Base-by-base conservation (phyloP, 2,113 vertebrate species). In the Peromyscus californicus region DNA sequence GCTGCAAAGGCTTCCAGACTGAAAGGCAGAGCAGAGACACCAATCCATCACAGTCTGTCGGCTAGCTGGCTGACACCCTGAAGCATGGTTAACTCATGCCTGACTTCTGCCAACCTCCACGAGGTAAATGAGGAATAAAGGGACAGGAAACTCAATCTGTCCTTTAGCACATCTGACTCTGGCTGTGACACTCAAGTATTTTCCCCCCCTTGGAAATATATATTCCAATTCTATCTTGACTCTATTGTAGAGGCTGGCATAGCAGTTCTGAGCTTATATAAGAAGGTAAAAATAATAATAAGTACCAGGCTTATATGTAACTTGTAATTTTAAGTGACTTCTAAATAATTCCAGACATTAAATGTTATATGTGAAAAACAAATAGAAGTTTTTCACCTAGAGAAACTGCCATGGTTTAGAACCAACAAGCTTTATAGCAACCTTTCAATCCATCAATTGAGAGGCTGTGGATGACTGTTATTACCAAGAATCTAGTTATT, bases 251-350 rank as follows among this genome's bases (percentile, higher is more conserved):
- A n/a, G 22, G 82, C 69, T 70, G 61, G 87, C 15, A 85, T 90
- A 65, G 94, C 45, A 86, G 36, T 76, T 91, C 54, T 89, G 48
- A 94, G 48, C 22, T 85, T 95, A 67, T 21, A 83, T 12, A 79
- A 72, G 31, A 85, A 72, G 45, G 31, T 51, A 9, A 83, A 94
- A 93, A 78, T 84, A 80, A 45, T 76, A 94, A 31, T 39, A 93
- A 82, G 31, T 65, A 54, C 76, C n/a, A 93, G 59, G 39, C n/a
- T 83, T 5, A 91, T 13, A 94, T 31, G 59, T 67, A 87, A 10
- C 39, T 69, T 96, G 79, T 54, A 91, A 92, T 94, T 95, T 93
- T 92, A 96, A 48, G 33, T 90, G 82, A 84, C 26, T 63, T 26
- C 33, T 94, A 95, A 92, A 45, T 83, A 90, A 94, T 67, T 80